Conservation (phyloP, 1,140 invertebrate species). For the Philotrypesis tridentata region DNA sequence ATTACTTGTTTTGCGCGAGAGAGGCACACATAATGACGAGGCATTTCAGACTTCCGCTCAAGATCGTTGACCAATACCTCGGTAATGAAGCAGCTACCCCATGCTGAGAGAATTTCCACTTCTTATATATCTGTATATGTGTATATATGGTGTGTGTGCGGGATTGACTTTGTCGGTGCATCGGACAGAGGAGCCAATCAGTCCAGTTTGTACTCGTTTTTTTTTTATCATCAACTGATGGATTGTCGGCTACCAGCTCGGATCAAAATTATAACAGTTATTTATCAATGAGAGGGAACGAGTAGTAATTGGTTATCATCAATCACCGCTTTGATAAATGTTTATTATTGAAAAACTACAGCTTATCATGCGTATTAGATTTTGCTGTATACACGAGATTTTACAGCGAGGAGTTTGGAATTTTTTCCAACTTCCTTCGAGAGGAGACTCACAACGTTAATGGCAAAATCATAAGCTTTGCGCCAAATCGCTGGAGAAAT, state of each 20-base stretch:
- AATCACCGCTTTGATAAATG: neutral
- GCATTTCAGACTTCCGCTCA: constrained; percentile 47
- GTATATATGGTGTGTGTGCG: too few species aligned
- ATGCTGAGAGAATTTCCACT: constrained; percentile 54
- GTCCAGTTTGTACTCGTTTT: constrained; percentile 31
- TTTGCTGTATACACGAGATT: too few species aligned
- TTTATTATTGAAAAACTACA: too few species aligned
- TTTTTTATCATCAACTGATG: constrained; percentile 58
- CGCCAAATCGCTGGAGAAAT: too few species aligned
- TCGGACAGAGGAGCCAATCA: constrained; percentile 44
- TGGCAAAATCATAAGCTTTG: too few species aligned
- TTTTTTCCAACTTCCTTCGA: too few species aligned
- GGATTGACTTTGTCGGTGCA: constrained; percentile 52
- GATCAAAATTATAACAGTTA: constrained; percentile 37
- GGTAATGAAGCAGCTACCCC: constrained; percentile 64
- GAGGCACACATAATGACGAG: constrained; percentile 17
- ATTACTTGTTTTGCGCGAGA: constrained; percentile 8
- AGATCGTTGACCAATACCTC: constrained; percentile 61
- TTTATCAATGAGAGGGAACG: constrained; percentile 21
- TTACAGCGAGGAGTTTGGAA: too few species aligned
- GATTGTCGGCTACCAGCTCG: constrained; percentile 61
- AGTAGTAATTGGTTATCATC: neutral
- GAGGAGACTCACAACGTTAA: too few species aligned
- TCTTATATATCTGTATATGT: constrained; percentile 49
- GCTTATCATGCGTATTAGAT: neutral